Evolutionary conservation across 2,113 vertebrate genomes (phyloP).

Genomic region (Mungos mungo): DNA sequence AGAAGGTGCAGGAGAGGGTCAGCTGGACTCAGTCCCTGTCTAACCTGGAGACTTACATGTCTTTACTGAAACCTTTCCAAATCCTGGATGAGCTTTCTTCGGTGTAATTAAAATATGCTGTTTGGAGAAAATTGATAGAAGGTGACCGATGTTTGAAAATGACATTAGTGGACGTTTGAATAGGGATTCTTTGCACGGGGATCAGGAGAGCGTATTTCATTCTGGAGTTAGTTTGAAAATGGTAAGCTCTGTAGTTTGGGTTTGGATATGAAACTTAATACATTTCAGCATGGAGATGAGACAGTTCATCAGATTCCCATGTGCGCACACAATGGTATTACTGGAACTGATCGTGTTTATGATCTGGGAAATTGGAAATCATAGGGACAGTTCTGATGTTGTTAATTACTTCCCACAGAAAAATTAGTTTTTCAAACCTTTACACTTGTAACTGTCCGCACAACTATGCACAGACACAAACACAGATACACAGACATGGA

Average conservation of each 20-base stretch:
- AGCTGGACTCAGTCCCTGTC: not conserved
- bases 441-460: not conserved
- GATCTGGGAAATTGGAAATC: not conserved
- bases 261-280: not conserved
- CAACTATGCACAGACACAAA: not conserved
- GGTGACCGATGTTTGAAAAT: not conserved
- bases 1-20: constrained; percentile 7
- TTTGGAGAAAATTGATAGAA: not conserved
- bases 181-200: not conserved
- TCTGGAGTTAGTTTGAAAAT: not conserved
- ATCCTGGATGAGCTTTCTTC: not conserved
- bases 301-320: not conserved
- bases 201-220: not conserved
- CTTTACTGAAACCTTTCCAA: constrained; percentile 6
- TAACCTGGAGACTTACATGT: constrained; percentile 23
- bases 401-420: constrained; percentile 5
- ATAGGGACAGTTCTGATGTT: not conserved
- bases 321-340: not conserved
- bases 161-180: not conserved
- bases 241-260: not conserved
- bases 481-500: not conserved
- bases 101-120: not conserved
- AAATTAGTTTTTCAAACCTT: not conserved
- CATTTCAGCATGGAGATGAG: not conserved
- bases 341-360: not conserved